A percentile compares a stretch with the other conserved stretches of the same genome.
Conservation (phyloP, 2,888 invertebrate species). For the Argyresthia albistria region DNA sequence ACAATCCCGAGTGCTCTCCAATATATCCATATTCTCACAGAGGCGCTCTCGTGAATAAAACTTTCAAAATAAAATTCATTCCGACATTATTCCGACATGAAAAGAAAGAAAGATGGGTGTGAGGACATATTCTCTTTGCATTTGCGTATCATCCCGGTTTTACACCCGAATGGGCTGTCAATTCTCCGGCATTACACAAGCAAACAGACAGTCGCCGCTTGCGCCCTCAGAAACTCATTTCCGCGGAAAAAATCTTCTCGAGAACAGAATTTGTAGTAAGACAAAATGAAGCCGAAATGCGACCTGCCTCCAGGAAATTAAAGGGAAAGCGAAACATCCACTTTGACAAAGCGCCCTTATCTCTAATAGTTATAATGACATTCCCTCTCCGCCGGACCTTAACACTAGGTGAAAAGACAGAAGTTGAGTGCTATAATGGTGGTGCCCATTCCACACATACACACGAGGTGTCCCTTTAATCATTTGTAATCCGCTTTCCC, state of each 20-base stretch:
- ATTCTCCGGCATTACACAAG: background rate
- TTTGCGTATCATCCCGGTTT: background rate
- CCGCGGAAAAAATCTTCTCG: conserved; percentile 51
- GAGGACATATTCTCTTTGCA: background rate
- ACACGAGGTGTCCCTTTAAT: conserved; percentile 38
- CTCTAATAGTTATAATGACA: conserved; percentile 53
- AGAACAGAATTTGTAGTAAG: conserved; percentile 64
- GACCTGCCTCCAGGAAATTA: conserved; percentile 63
- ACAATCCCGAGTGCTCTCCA: too few species aligned
- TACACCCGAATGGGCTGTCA: conserved; percentile 3
- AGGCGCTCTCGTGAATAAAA: too few species aligned
- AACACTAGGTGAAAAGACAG: conserved; percentile 46
- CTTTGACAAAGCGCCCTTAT: conserved; percentile 50
- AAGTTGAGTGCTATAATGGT: conserved; percentile 45
- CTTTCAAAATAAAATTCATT: too few species aligned
- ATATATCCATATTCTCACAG: too few species aligned
- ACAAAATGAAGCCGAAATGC: conserved; percentile 60
- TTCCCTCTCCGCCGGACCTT: conserved; percentile 29
- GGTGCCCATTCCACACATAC: conserved; percentile 41
- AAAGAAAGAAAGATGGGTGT: too few species aligned
- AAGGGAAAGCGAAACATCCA: conserved; percentile 46
- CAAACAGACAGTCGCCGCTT: conserved; percentile 6
- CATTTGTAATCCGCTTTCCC: conserved; percentile 25
- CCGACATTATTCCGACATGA: too few species aligned
- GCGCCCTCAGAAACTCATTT: conserved; percentile 48